Evolutionary conservation across 2,888 invertebrate species (phyloP).

Genomic region (Notodonta ziczac): DNA sequence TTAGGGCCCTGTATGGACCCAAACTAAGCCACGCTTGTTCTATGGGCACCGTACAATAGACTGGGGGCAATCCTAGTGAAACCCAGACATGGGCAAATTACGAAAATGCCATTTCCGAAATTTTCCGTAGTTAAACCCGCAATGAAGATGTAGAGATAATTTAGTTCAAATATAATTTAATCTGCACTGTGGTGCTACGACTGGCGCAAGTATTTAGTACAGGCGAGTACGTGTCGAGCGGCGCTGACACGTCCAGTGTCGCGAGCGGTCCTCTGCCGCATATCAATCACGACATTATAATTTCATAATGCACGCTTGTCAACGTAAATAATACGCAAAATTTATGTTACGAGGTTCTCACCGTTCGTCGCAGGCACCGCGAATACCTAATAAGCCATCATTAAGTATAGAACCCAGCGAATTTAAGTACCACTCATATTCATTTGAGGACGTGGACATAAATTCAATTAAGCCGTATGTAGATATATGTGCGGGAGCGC

Average conservation of each 20-base stretch:
- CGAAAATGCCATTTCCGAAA: too few relatives aligned
- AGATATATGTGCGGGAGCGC: slow-evolving; percentile 48
- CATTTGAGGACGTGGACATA: slow-evolving; percentile 80
- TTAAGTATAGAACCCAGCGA: slow-evolving; percentile 54
- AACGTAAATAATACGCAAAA: slow-evolving; percentile 84
- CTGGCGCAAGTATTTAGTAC: slow-evolving; percentile 46
- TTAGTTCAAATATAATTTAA: slow-evolving; percentile 6
- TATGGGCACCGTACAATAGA: too few relatives aligned
- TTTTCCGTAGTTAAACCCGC: too few relatives aligned
- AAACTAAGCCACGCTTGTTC: too few relatives aligned
- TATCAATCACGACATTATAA: slow-evolving; percentile 79
- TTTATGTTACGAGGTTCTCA: slow-evolving; percentile 84
- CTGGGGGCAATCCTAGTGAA: too few relatives aligned
- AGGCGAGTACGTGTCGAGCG: slow-evolving; percentile 35
- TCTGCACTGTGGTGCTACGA: slow-evolving; percentile 31
- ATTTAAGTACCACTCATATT: slow-evolving; percentile 70
- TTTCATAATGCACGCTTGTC: slow-evolving; percentile 82
- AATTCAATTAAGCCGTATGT: slow-evolving; percentile 77
- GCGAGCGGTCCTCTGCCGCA: slow-evolving; percentile 59
- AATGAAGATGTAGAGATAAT: too few relatives aligned
- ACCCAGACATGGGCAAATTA: too few relatives aligned
- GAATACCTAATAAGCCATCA: slow-evolving; percentile 76
- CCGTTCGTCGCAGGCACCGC: slow-evolving; percentile 69
- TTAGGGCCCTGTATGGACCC: too few relatives aligned
- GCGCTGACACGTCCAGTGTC: slow-evolving; percentile 64